Conservation (phyloP, 2,797 vertebrate genomes). For the Microhierax caerulescens region DNA sequence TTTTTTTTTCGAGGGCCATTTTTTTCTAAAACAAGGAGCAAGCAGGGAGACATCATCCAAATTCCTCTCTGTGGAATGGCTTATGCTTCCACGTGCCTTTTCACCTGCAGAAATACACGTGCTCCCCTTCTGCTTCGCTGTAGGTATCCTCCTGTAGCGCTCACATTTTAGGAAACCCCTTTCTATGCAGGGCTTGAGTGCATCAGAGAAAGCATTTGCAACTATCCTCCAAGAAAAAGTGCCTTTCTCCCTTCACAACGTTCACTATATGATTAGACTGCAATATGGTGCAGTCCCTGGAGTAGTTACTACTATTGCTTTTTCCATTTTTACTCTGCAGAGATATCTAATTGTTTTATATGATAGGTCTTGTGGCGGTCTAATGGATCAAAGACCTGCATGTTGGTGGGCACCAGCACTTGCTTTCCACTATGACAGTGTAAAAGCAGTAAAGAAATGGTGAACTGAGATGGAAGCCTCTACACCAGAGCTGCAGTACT, state of each 20-base stretch:
- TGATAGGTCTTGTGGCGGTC: background rate
- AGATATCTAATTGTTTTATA: background rate
- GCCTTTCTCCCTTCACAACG: background rate
- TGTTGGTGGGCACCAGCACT: background rate
- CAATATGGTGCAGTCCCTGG: background rate
- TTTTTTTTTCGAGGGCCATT: background rate
- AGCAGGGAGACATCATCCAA: background rate
- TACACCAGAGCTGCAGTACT: background rate
- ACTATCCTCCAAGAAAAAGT: background rate
- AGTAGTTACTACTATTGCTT: background rate
- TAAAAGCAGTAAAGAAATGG: background rate
- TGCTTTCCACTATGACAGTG: background rate
- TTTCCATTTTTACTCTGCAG: background rate
- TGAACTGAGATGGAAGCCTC: background rate
- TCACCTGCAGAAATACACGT: fast-evolving
- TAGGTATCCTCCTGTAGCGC: background rate
- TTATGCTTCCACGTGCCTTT: background rate
- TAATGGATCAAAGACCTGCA: background rate
- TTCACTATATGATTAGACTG: fast-evolving
- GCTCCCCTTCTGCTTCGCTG: background rate
- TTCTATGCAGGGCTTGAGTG: background rate
- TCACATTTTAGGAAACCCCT: background rate
- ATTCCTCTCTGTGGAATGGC: background rate
- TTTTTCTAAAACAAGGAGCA: background rate
- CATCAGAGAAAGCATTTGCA: background rate